Evolutionary conservation across 2,888 invertebrate species (phyloP).

Genomic region (Drosophila aldrichi): DNA sequence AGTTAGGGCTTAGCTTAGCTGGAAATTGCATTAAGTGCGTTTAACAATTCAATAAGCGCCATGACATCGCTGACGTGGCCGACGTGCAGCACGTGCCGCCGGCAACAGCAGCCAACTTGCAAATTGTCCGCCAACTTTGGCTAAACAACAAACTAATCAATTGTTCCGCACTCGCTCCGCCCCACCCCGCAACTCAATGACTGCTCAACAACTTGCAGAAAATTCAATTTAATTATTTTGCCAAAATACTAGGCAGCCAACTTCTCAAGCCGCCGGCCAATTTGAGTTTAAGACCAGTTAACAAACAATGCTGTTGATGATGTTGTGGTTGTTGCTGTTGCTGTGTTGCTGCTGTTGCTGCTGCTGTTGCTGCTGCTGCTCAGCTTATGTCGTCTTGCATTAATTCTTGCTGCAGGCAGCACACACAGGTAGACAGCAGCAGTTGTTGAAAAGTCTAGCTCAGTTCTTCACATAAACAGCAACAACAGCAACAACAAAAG

Average conservation of each 20-base stretch:
- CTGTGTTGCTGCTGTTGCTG: slow-evolving; percentile 5
- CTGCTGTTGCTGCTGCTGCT: slow-evolving; percentile 1
- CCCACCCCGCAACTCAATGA: slow-evolving; percentile 37
- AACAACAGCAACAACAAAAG: background rate
- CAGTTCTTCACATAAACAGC: background rate
- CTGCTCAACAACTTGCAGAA: slow-evolving; percentile 41
- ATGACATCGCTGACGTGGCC: slow-evolving; percentile 25
- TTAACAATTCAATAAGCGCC: slow-evolving; percentile 71
- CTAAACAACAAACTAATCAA: slow-evolving; percentile 62
- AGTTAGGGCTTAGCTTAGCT: slow-evolving; percentile 14
- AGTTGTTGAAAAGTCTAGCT: background rate
- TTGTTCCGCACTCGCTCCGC: slow-evolving; percentile 43
- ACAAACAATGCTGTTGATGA: slow-evolving; percentile 8
- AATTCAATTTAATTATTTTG: slow-evolving; percentile 72
- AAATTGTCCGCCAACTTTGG: slow-evolving; percentile 23
- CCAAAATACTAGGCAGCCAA: slow-evolving; percentile 21
- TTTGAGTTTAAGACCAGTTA: slow-evolving; percentile 25
- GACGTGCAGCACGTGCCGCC: slow-evolving; percentile 31
- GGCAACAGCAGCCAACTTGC: background rate
- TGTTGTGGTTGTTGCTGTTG: background rate
- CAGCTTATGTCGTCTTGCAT: slow-evolving; percentile 26
- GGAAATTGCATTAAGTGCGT: slow-evolving; percentile 64
- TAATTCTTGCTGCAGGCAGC: slow-evolving; percentile 32
- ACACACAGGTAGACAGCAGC: background rate
- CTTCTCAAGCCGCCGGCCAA: slow-evolving; percentile 11